These are phyloP conservation scores for Sweltsa coloradensis DNA, from an alignment of 1,140 invertebrate species.

Conservation along the genomic window DNA sequence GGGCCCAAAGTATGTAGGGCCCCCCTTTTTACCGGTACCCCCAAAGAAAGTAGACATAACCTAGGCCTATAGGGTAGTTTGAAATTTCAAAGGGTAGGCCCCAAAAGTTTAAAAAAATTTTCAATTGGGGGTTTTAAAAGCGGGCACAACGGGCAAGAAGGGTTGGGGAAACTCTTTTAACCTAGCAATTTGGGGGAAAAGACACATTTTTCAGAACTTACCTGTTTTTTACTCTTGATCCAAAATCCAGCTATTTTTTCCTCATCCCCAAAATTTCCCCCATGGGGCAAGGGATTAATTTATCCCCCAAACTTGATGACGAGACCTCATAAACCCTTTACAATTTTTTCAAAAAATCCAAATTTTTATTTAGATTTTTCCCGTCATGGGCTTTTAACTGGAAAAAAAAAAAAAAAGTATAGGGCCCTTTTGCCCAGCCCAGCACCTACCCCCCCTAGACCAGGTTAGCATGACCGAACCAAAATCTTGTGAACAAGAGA, in stretches of 20 bases:
- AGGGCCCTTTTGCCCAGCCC: too few relatives aligned
- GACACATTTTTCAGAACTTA: constrained; percentile 26
- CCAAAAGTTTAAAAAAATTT: too few relatives aligned
- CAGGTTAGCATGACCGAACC: not conserved
- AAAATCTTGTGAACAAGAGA: not conserved
- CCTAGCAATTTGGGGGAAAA: too few relatives aligned
- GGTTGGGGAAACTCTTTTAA: too few relatives aligned
- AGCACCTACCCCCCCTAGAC: not conserved
- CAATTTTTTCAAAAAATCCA: constrained; percentile 91
- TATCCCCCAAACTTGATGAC: constrained; percentile 91
- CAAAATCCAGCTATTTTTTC: constrained; percentile 92
- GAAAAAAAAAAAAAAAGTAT: constrained; percentile 17
- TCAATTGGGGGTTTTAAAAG: too few relatives aligned
- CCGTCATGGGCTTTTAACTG: constrained; percentile 76
- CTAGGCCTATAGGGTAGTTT: too few relatives aligned
- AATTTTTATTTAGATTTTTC: constrained; percentile 88
- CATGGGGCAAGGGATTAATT: constrained; percentile 75
- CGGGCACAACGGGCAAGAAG: too few relatives aligned
- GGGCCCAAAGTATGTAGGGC: too few relatives aligned
- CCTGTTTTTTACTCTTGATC: constrained; percentile 71
- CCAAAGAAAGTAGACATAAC: too few relatives aligned
- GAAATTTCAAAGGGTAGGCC: too few relatives aligned
- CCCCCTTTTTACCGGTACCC: too few relatives aligned
- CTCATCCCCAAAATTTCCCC: constrained; percentile 98
- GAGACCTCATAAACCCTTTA: constrained; percentile 90